A percentile compares a stretch with the other conserved stretches of the same genome.
Evolutionary conservation across 2,797 vertebrate genomes (phyloP).

Genomic region (Phrynocephalus forsythii): DNA sequence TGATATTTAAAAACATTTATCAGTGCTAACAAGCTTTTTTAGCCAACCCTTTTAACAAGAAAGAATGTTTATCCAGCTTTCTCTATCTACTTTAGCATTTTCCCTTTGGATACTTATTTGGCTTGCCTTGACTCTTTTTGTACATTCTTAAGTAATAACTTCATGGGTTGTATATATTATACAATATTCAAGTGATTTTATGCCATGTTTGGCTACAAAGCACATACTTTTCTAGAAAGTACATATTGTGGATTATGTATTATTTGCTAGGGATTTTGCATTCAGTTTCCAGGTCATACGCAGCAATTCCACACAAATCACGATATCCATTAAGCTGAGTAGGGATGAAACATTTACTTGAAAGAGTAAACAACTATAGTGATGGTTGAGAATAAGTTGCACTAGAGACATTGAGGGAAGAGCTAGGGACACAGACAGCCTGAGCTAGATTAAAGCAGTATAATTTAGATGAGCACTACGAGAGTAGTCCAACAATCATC

Average conservation of each 20-base stretch:
- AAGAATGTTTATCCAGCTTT: conserved; percentile 41
- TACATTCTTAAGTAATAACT: neutral
- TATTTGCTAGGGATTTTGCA: neutral
- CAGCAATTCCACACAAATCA: conserved; percentile 22
- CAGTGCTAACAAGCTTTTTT: conserved; percentile 48
- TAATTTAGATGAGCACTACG: conserved; percentile 7
- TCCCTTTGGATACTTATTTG: conserved; percentile 26
- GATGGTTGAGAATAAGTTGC: conserved; percentile 29
- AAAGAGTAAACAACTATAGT: conserved; percentile 29
- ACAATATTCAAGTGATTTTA: conserved; percentile 14
- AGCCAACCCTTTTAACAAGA: conserved; percentile 12
- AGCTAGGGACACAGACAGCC: neutral
- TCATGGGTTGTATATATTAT: conserved; percentile 14
- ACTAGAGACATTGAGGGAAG: conserved; percentile 15
- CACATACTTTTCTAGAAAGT: conserved; percentile 18
- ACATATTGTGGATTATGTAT: neutral
- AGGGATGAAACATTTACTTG: conserved; percentile 2
- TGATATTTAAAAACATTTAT: conserved; percentile 68
- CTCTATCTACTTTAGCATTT: conserved; percentile 48
- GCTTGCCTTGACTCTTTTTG: rapidly evolving
- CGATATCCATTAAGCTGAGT: neutral
- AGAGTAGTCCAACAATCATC: conserved; percentile 4
- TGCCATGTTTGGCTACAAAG: neutral
- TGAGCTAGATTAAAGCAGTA: neutral
- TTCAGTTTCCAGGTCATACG: conserved; percentile 27